phyloP scores from a whole-genome alignment of 2,797 vertebrate species.

The Eospalax fontanierii region DNA sequence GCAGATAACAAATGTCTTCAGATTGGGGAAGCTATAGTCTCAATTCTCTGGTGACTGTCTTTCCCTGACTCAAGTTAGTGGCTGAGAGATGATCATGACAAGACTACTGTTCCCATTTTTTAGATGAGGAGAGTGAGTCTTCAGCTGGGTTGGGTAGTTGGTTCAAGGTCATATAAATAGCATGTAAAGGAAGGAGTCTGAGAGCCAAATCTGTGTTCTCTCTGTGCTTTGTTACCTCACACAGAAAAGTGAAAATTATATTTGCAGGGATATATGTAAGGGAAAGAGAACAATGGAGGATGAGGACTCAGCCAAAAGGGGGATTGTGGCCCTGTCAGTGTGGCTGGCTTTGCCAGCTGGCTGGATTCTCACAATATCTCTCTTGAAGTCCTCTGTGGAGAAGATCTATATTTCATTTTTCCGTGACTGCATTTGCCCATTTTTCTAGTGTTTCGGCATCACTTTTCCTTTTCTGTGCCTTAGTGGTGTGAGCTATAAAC shows the following conservation, averaged over 20 bases:
- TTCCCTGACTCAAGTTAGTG: neutral
- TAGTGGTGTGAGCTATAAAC: neutral
- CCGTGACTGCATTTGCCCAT: neutral
- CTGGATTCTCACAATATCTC: neutral
- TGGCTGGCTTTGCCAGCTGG: neutral
- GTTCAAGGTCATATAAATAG: neutral
- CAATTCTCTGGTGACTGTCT: neutral
- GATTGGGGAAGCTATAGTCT: neutral
- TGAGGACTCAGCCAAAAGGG: neutral
- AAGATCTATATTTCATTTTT: neutral
- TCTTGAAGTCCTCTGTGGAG: neutral
- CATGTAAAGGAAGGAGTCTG: neutral
- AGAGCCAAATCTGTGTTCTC: neutral
- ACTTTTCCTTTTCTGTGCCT: neutral
- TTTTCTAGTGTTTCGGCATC: neutral
- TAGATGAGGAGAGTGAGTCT: slow-evolving; percentile 9
- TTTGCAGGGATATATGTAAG: neutral
- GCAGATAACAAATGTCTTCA: neutral
- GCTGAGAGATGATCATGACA: neutral
- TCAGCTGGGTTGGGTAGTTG: neutral
- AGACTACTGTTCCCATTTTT: neutral
- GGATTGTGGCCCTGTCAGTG: neutral
- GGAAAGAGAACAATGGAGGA: neutral
- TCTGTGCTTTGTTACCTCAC: neutral
- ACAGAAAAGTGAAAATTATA: neutral